Conservation (phyloP, 2,113 vertebrate species). For the Cephalopterus ornatus region DNA sequence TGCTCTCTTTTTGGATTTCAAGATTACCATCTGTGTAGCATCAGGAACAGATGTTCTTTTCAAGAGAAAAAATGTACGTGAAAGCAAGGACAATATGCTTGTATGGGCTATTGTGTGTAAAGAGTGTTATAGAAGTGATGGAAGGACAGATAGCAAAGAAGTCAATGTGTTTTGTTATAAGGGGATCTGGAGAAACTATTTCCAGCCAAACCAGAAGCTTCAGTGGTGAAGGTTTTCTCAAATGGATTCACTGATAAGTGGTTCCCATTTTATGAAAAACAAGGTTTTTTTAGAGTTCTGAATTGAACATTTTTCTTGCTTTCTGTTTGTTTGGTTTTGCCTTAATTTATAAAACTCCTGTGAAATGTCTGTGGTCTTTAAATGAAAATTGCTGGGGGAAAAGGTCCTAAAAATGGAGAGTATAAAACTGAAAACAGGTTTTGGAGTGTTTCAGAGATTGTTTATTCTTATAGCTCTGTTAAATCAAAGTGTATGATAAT, state of each 20-base stretch:
- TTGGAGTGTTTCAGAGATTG: not conserved
- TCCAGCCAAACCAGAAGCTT: not conserved
- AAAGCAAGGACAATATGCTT: slow-evolving; percentile 41
- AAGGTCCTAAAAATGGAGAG: not conserved
- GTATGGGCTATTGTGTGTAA: not conserved
- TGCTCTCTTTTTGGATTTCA: slow-evolving; percentile 37
- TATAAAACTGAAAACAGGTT: not conserved
- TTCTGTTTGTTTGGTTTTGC: not conserved
- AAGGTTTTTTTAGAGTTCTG: not conserved
- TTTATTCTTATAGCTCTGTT: not conserved
- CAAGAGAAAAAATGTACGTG: slow-evolving; percentile 28
- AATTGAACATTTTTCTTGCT: not conserved
- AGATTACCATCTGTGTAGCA: slow-evolving; percentile 54
- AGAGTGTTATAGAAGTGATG: not conserved
- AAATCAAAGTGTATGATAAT: not conserved
- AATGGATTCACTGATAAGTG: not conserved
- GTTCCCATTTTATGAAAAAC: not conserved
- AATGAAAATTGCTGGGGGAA: not conserved
- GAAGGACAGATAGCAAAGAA: not conserved
- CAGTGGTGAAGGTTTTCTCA: not conserved
- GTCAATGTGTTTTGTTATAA: not conserved
- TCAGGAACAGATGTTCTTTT: slow-evolving; percentile 63
- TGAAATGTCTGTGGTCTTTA: not conserved
- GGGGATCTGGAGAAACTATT: not conserved
- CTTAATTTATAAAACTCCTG: not conserved